Percentiles rank a stretch among this genome's conserved stretches.
Evolutionary conservation across 1,140 invertebrate species (phyloP).

Genomic region (Dendroctonus valens): DNA sequence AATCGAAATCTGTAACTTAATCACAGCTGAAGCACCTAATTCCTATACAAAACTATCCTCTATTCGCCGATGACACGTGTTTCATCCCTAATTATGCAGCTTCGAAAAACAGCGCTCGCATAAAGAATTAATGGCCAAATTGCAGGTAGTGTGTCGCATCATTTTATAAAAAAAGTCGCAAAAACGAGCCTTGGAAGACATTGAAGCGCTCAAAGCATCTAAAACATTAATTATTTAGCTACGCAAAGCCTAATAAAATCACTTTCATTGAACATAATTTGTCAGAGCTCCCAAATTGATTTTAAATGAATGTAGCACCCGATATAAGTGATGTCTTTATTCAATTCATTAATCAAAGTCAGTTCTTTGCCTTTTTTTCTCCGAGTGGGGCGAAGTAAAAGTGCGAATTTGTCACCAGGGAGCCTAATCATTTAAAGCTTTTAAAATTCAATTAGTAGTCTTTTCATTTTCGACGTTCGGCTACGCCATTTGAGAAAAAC

Average conservation of each 20-base stretch:
- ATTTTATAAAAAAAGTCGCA: too few relatives aligned
- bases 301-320: conserved; percentile 26
- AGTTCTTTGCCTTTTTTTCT: conserved; percentile 22
- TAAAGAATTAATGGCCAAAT: too few relatives aligned
- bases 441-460: conserved; percentile 33
- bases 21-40: too few relatives aligned
- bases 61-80: too few relatives aligned
- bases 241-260: conserved; percentile 5
- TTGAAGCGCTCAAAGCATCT: too few relatives aligned
- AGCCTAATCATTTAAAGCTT: conserved; percentile 30
- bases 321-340: conserved; percentile 26
- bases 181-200: too few relatives aligned
- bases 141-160: too few relatives aligned
- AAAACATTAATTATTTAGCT: too few relatives aligned
- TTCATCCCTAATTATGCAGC: too few relatives aligned
- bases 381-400: conserved; percentile 17
- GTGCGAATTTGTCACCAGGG: conserved; percentile 28
- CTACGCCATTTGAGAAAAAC: conserved; percentile 1
- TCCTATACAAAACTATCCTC: too few relatives aligned
- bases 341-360: conserved; percentile 33
- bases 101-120: too few relatives aligned
- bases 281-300: conserved; percentile 20
- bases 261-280: conserved; percentile 17
- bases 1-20: too few relatives aligned
- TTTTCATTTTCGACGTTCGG: conserved; percentile 19